Conservation (phyloP, 2,888 invertebrate species). For the Sesamia inferens region DNA sequence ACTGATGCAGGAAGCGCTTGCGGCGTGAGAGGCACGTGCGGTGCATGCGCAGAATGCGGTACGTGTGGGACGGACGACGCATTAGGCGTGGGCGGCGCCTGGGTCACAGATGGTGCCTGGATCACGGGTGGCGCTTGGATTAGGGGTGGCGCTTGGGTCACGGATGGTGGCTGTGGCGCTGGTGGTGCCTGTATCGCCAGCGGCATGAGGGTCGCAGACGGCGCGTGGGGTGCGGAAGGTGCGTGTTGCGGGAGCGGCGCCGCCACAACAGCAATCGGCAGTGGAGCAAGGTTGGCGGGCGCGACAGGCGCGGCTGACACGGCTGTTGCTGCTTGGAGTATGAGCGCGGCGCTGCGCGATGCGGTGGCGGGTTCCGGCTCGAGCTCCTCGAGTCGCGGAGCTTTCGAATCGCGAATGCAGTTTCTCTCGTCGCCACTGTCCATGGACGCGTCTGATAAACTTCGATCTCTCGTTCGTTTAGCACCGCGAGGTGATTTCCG, state of each 20-base stretch:
- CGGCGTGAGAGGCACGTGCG: slow-evolving; percentile 31
- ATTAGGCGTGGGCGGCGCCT: neutral
- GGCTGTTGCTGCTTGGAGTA: slow-evolving; percentile 20
- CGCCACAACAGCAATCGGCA: slow-evolving; percentile 5
- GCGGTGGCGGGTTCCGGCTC: slow-evolving; percentile 27
- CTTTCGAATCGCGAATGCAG: slow-evolving; percentile 73
- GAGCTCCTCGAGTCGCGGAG: slow-evolving; percentile 72
- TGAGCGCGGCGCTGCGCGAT: slow-evolving; percentile 46
- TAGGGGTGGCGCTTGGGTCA: slow-evolving; percentile 18
- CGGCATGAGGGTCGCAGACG: slow-evolving; percentile 26
- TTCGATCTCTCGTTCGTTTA: slow-evolving; percentile 91
- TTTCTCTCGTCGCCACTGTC: slow-evolving; percentile 91
- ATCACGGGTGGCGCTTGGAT: slow-evolving; percentile 26
- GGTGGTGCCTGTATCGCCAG: slow-evolving; percentile 16
- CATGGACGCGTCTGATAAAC: slow-evolving; percentile 91
- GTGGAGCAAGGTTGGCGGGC: slow-evolving; percentile 18
- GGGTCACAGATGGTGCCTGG: slow-evolving; percentile 18
- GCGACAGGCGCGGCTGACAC: slow-evolving; percentile 43
- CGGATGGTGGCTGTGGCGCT: slow-evolving; percentile 16
- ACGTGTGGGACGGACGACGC: slow-evolving; percentile 2
- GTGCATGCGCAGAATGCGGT: neutral
- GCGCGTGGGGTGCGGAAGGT: neutral
- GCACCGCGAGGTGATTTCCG: slow-evolving; percentile 92
- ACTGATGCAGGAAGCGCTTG: slow-evolving; percentile 50
- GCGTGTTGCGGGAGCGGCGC: slow-evolving; percentile 27